Conservation (phyloP, 2,113 vertebrate species). For the Gallinago undulata region DNA sequence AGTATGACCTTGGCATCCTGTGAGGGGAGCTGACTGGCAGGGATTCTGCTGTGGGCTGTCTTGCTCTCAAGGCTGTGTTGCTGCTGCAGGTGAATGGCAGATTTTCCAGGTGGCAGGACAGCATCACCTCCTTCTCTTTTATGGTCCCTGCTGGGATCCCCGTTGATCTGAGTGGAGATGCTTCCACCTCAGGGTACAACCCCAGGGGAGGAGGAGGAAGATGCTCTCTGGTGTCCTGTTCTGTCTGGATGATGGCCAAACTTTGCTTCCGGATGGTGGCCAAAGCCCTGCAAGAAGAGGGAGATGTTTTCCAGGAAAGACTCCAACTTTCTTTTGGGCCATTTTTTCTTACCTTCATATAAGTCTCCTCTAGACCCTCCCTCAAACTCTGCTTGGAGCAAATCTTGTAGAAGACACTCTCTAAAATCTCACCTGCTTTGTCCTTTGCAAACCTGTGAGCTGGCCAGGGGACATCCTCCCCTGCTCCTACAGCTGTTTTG, state of each 20-base stretch:
- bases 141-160: not conserved
- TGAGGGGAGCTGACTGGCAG: slow-evolving; percentile 55
- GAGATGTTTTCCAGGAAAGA: slow-evolving; percentile 79
- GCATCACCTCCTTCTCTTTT: slow-evolving; percentile 70
- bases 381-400: slow-evolving; percentile 81
- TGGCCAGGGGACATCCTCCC: not conserved
- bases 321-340: slow-evolving; percentile 72
- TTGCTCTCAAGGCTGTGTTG: slow-evolving; percentile 73
- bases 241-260: slow-evolving; percentile 74
- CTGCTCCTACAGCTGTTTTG: slow-evolving; percentile 58
- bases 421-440: slow-evolving; percentile 75
- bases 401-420: slow-evolving; percentile 82
- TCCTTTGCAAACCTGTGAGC: slow-evolving; percentile 76
- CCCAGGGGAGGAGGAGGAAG: slow-evolving; percentile 66
- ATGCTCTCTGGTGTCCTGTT: slow-evolving; percentile 73
- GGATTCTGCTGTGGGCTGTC: slow-evolving; percentile 47
- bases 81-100: slow-evolving; percentile 73
- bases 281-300: slow-evolving; percentile 83
- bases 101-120: slow-evolving; percentile 72
- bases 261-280: slow-evolving; percentile 71
- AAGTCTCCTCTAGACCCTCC: slow-evolving; percentile 77
- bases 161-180: not conserved
- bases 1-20: slow-evolving; percentile 49
- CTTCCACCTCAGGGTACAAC: not conserved
- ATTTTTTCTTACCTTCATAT: slow-evolving; percentile 80